These are phyloP conservation scores for Ceratosolen fusciceps DNA, from an alignment of 1,140 invertebrate genomes.

Conservation along the genomic window DNA sequence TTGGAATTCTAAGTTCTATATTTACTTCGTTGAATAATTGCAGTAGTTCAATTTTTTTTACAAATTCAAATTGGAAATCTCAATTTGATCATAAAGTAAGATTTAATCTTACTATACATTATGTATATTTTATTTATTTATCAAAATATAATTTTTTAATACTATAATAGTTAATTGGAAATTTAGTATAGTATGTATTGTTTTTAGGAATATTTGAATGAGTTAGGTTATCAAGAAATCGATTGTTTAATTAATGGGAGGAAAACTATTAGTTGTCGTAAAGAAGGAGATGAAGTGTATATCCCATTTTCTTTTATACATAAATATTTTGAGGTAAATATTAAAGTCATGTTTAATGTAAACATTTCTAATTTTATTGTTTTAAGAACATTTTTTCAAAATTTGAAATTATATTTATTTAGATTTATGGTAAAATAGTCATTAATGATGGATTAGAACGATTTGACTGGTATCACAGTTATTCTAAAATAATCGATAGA, in stretches of 20 bases:
- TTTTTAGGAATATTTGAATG: conserved; percentile 59
- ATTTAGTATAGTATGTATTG: not conserved
- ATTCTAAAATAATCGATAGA: conserved; percentile 91
- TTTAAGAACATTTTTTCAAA: not conserved
- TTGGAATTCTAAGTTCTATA: conserved; percentile 66
- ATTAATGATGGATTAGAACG: conserved; percentile 79
- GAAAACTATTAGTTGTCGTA: conserved; percentile 85
- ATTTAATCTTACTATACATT: not conserved
- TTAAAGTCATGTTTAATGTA: not conserved
- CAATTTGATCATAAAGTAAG: conserved; percentile 72
- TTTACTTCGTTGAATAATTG: conserved; percentile 69
- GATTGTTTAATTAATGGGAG: conserved; percentile 93
- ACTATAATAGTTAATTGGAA: too few species aligned
- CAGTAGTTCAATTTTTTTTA: conserved; percentile 61
- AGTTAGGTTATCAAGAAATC: conserved; percentile 80
- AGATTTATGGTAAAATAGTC: conserved; percentile 84
- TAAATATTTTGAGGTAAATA: conserved; percentile 92
- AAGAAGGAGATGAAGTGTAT: conserved; percentile 90
- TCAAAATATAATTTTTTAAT: too few species aligned
- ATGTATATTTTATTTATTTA: conserved; percentile 1
- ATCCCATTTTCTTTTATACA: conserved; percentile 93
- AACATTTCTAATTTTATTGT: too few species aligned
- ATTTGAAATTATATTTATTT: conserved; percentile 41
- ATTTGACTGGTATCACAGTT: conserved; percentile 96
- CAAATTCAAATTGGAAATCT: conserved; percentile 67